Evolutionary conservation across 2,113 vertebrate species (phyloP), one percentile per base, ranked within the genome.

Genomic region (Gavia stellata): DNA sequence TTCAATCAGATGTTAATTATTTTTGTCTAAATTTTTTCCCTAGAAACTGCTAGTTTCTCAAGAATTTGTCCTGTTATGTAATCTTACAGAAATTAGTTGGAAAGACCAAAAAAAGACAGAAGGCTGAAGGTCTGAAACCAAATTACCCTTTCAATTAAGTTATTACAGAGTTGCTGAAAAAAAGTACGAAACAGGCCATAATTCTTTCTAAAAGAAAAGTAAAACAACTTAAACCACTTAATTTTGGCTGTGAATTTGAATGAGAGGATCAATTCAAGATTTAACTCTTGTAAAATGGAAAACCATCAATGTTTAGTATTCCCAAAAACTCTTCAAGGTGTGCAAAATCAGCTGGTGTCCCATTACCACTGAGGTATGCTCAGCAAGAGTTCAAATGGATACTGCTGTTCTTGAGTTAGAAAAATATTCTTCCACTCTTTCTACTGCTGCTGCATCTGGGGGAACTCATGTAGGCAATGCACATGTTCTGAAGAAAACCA

Each of bases 301-400:
- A 88, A 17, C 12, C 10, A 42, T 42, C 33, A 68, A 8, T 31
- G 19, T 65, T 52, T 14, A 36, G 7, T 18, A 47, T 47, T 85
- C 14, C n/a, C 52, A 36, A 59, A 86, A 86, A 2, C 20, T 67
- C 78, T 78, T 80, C 44, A 78, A 58, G 26, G 24, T 11, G 1
- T 50, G 13, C 6, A 68, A 78, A 70, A 90, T 82, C 28, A 67
- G 12, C 20, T 62, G 33, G 33, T 45, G 28, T 25, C 38, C 14
- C 5, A 0, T 36, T 65, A 50, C 24, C 40, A 36, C 0, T 0
- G 14, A 77, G 12, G 10, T 55, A 33, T 13, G 17, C 14, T 58
- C 25, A 81, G 29, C 18, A 80, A 67, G 67, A 36, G 4, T 33
- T 73, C 24, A 59, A 88, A 55, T 23, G 10, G 10, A 38, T 61